Conservation (phyloP, 2,888 invertebrate species). For the Trissolcus brochymenae region DNA sequence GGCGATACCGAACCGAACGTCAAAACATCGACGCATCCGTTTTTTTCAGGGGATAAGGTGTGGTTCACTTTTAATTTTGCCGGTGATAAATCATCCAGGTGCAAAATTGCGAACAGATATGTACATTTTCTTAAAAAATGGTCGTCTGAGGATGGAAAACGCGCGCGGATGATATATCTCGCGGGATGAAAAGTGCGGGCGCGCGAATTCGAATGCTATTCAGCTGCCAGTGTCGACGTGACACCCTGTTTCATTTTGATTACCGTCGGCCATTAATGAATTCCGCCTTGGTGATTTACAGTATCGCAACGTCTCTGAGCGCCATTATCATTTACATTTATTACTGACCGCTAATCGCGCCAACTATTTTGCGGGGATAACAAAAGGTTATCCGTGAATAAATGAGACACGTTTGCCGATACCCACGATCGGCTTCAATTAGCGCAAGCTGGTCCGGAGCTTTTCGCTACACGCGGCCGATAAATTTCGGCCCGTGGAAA, state of each 20-base stretch:
- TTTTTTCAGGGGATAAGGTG: too few species aligned
- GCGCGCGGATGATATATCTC: constrained; percentile 42
- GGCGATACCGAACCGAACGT: background rate
- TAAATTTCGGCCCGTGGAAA: constrained; percentile 39
- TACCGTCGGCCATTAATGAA: constrained; percentile 53
- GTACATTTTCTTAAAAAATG: constrained; percentile 57
- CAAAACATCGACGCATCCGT: background rate
- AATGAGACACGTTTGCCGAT: constrained; percentile 51
- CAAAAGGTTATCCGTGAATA: constrained; percentile 56
- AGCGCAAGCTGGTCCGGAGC: constrained; percentile 43
- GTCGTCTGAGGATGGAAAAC: constrained; percentile 37
- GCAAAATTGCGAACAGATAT: constrained; percentile 43
- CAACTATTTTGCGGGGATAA: constrained; percentile 49
- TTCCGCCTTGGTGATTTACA: constrained; percentile 48
- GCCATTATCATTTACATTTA: constrained; percentile 57
- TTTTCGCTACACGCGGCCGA: constrained; percentile 29
- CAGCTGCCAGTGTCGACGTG: constrained; percentile 51
- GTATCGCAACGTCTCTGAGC: constrained; percentile 46
- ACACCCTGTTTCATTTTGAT: constrained; percentile 59
- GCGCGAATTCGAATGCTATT: constrained; percentile 55
- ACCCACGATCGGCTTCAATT: constrained; percentile 46
- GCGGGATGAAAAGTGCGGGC: constrained; percentile 40
- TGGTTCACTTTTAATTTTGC: constrained; percentile 37
- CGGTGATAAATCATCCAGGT: constrained; percentile 38
- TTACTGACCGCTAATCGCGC: constrained; percentile 53